phyloP scores from a whole-genome alignment of 2,113 vertebrate genomes.

The Rhinolophus sinicus region DNA sequence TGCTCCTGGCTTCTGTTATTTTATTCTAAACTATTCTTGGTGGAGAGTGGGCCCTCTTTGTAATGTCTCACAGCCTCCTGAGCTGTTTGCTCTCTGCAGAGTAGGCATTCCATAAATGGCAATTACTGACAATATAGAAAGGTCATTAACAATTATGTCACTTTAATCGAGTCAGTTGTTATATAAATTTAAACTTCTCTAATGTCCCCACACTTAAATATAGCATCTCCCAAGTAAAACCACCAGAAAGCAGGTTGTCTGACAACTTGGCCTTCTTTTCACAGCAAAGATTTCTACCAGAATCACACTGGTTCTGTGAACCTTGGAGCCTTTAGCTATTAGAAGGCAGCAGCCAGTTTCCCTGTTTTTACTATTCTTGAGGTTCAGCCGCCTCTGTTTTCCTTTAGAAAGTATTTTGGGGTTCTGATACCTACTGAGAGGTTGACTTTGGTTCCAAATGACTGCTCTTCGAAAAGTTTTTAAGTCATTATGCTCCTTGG shows the following conservation, averaged over 20 bases:
- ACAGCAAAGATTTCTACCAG: constrained; percentile 12
- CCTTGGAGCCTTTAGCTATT: not conserved
- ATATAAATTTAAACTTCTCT: constrained; percentile 21
- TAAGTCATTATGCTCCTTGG: constrained; percentile 3
- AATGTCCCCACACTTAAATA: constrained; percentile 36
- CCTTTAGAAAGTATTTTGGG: constrained; percentile 59
- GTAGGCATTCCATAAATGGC: not conserved
- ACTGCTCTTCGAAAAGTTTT: constrained; percentile 30
- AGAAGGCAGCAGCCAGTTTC: not conserved
- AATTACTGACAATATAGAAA: not conserved
- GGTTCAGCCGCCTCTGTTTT: not conserved
- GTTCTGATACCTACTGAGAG: constrained; percentile 9
- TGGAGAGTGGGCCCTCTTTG: not conserved
- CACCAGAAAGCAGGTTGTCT: constrained; percentile 10
- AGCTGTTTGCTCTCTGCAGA: constrained; percentile 6
- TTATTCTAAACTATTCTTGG: not conserved
- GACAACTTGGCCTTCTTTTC: not conserved
- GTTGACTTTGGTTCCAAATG: constrained; percentile 54
- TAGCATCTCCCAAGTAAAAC: constrained; percentile 36
- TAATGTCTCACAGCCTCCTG: not conserved
- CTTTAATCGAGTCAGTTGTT: constrained; percentile 46
- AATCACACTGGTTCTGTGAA: not conserved
- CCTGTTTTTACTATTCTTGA: not conserved
- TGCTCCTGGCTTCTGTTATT: not conserved
- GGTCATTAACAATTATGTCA: constrained; percentile 26